Evolutionary conservation across 2,113 vertebrate genomes (phyloP).

Genomic region (Ophiodon elongatus): DNA sequence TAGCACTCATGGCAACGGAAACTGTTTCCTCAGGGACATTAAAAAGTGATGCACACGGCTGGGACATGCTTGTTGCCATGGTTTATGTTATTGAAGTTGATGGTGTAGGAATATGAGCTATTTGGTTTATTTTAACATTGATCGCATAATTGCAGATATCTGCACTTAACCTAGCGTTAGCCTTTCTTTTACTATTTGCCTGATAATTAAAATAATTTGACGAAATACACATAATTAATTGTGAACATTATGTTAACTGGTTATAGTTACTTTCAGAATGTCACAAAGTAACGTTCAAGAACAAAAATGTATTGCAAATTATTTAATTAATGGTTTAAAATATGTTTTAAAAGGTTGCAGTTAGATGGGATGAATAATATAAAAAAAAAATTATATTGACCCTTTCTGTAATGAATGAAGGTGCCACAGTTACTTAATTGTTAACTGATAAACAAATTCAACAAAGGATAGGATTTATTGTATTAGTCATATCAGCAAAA

Average conservation of each 20-base stretch:
- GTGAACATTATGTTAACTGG: background rate
- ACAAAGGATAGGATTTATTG: background rate
- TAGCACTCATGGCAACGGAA: no score
- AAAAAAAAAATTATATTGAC: no score
- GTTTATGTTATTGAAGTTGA: no score
- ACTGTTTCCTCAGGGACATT: no score
- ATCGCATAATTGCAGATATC: background rate
- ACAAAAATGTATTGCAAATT: background rate
- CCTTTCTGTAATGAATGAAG: no score
- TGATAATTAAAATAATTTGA: background rate
- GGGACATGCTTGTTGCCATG: no score
- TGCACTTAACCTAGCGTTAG: background rate
- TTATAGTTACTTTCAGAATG: background rate
- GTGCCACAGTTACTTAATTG: background rate
- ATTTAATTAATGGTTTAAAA: background rate
- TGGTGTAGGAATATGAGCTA: no score
- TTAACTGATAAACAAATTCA: background rate
- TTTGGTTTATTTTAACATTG: background rate
- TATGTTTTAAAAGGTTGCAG: background rate
- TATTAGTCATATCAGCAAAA: background rate
- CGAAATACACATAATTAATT: background rate
- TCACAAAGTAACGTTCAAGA: background rate
- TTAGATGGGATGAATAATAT: background rate
- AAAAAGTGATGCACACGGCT: no score
- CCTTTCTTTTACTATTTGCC: background rate